Evolutionary conservation across 2,888 invertebrate species (phyloP).

Genomic region (Pachymerium ferrugineum): DNA sequence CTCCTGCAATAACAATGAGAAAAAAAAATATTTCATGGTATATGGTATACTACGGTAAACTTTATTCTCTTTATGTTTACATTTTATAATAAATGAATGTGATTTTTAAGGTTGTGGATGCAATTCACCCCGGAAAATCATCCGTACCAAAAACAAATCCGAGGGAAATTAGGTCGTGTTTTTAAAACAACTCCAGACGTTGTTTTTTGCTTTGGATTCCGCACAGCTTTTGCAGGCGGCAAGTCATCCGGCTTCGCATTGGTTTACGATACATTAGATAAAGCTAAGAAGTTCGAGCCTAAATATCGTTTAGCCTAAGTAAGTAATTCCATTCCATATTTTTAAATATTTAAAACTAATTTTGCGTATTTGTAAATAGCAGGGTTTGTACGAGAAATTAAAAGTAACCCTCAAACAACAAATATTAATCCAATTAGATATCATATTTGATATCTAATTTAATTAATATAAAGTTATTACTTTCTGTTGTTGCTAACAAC

Average conservation of each 20-base stretch:
- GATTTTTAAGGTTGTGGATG: slow-evolving; percentile 84
- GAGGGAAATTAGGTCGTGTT: slow-evolving; percentile 94
- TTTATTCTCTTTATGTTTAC: no score
- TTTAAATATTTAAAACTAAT: no score
- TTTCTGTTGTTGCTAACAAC: no score
- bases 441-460: no score
- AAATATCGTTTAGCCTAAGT: slow-evolving; percentile 88
- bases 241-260: slow-evolving; percentile 96
- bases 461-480: no score
- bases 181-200: slow-evolving; percentile 97
- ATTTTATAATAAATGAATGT: no score
- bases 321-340: slow-evolving; percentile 33
- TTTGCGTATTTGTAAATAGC: no score
- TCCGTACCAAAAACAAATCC: slow-evolving; percentile 91
- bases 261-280: slow-evolving; percentile 94
- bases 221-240: slow-evolving; percentile 97
- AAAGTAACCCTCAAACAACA: slow-evolving; percentile 94
- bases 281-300: slow-evolving; percentile 98
- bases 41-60: no score
- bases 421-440: no score
- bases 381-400: slow-evolving; percentile 88
- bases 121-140: slow-evolving; percentile 90
- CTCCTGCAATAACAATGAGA: no score
- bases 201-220: slow-evolving; percentile 93
- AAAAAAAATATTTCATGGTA: no score